Conservation (phyloP, 30 jellyfish, hydroid and myxozoan genomes). For the Hydra vulgaris region DNA sequence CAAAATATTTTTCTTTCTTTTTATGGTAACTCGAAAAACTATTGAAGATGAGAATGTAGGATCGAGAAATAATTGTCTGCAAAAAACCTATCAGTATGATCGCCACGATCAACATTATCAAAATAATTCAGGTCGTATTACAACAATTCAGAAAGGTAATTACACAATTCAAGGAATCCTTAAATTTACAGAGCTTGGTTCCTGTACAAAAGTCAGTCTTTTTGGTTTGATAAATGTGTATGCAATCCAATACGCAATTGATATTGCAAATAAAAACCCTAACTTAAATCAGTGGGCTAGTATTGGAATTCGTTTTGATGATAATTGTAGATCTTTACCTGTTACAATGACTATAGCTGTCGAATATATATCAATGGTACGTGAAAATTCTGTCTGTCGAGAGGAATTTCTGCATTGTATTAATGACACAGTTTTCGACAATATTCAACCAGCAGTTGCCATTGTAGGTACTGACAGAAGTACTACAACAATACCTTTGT, state of each 20-base stretch:
- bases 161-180: constrained; percentile 63
- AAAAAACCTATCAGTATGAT: not conserved
- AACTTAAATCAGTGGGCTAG: not conserved
- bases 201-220: constrained; percentile 17
- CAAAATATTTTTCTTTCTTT: no score
- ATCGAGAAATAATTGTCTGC: not conserved
- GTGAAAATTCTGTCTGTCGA: constrained; percentile 79
- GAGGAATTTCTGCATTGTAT: constrained; percentile 62
- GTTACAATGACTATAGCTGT: constrained; percentile 74
- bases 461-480: constrained; percentile 70
- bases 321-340: constrained; percentile 57
- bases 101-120: no score
- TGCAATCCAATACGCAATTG: constrained; percentile 63
- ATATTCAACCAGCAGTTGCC: constrained; percentile 30
- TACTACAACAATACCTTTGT: constrained; percentile 64
- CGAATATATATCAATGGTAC: constrained; percentile 67
- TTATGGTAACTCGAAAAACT: no score
- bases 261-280: constrained; percentile 17
- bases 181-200: constrained; percentile 28
- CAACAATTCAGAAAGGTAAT: constrained; percentile 36
- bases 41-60: no score
- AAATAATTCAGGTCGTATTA: constrained; percentile 7
- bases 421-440: constrained; percentile 15
- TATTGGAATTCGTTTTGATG: constrained; percentile 65
- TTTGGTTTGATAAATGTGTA: constrained; percentile 42